Base-by-base conservation (phyloP, 2,113 vertebrate species). In the Rhadina sibilatrix region DNA sequence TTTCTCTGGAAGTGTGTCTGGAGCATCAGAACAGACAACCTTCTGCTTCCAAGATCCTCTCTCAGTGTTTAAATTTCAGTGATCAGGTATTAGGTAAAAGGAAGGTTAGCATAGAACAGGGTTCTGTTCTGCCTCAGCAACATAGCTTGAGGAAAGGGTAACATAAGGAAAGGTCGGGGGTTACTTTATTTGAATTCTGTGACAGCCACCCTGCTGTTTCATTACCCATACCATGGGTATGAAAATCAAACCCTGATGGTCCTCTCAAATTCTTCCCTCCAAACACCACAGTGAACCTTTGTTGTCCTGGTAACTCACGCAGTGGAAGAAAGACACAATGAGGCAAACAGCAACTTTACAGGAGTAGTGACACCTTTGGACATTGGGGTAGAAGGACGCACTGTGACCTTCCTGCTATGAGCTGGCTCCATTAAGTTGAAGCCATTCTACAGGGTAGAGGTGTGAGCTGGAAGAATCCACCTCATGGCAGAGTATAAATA, bases 241-340 rank as follows among this genome's bases (percentile, higher is more conserved):
- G 71, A 69, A 38, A 77, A 44, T 50, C 56, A 83, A 76, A n/a
- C 30, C 12, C 15, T 30, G 3, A 28, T 27, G 30, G 27, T 68
- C 82, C 27, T 77, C 40, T 76, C 38, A 66, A 60, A 47, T 83
- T 90, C 70, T 33, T 10, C 30, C 56, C 10, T 82, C 65, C 40
- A 64, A 71, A 37, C 35, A 47, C 42, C 44, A 10, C 23, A 65
- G 40, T 57, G 53, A 64, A 15, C 83, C 60, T 94, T 80, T 94
- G 93, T 93, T 92, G 95, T 94, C 94, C 72, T 95, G 83, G 86
- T 90, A 95, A 94, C 91, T 94, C 86, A 59, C 35, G 57, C 90
- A 89, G 46, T 23, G 56, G 46, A 75, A 81, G 59, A 80, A 80
- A 90, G 71, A 40, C 28, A 56, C 22, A 50, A 66, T 31, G 12